These are phyloP conservation scores for Scylla paramamosain DNA, from an alignment of 1,140 invertebrate genomes.

Conservation along the genomic window DNA sequence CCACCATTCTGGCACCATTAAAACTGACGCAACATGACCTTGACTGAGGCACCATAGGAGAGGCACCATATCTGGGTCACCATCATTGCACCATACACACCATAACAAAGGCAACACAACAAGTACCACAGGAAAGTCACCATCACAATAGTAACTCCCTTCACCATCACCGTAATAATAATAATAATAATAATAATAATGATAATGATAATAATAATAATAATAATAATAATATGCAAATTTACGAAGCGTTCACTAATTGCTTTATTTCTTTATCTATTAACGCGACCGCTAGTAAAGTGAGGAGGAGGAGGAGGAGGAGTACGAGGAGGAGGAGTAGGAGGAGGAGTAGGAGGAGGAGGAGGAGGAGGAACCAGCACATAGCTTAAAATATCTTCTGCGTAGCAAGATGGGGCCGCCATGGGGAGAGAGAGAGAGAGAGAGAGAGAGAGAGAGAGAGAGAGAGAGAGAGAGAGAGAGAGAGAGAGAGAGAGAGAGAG, in stretches of 20 bases:
- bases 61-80: not conserved
- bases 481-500: slow-evolving; percentile 19
- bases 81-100: not conserved
- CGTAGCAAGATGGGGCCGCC: not conserved
- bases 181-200: too few relatives aligned
- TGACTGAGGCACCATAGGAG: too few relatives aligned
- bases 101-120: not conserved
- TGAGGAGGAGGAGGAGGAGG: not conserved
- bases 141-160: not conserved
- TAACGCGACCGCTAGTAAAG: not conserved
- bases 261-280: not conserved
- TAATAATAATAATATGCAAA: not conserved
- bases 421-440: not conserved
- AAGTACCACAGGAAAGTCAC: not conserved
- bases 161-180: not conserved
- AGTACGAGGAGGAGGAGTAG: not conserved
- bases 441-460: too few relatives aligned
- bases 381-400: slow-evolving; percentile 13
- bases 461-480: not conserved
- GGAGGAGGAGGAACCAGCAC: not conserved
- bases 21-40: too few relatives aligned
- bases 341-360: slow-evolving; percentile 4
- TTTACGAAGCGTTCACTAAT: not conserved
- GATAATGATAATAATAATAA: too few relatives aligned
- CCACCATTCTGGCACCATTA: too few relatives aligned